These are phyloP conservation scores for Himalopsyche japonica DNA, from an alignment of 2,888 invertebrate genomes.

Conservation along the genomic window DNA sequence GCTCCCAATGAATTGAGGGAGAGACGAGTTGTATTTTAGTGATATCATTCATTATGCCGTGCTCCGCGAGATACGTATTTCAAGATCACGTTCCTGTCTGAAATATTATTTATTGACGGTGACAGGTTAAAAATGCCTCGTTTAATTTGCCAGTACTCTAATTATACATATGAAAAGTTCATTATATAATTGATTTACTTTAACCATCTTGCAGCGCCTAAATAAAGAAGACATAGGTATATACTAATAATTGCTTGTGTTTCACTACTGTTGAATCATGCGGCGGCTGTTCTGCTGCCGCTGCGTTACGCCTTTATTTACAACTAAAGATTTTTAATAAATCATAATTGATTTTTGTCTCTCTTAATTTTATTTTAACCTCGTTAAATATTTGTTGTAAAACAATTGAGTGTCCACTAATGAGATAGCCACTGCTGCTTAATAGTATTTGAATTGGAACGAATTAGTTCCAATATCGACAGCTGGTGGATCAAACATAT, in stretches of 20 bases:
- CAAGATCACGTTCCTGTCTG: neutral
- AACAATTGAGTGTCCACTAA: too few species aligned
- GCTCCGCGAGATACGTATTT: neutral
- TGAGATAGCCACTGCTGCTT: too few species aligned
- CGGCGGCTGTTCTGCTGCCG: neutral
- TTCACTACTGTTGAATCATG: neutral
- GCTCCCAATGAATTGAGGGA: conserved; percentile 19
- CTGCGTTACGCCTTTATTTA: neutral
- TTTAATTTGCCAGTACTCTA: neutral
- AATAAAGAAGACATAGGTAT: neutral
- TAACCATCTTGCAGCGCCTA: neutral
- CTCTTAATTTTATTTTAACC: too few species aligned
- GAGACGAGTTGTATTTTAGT: conserved; percentile 23
- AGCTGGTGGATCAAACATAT: too few species aligned
- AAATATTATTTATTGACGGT: neutral
- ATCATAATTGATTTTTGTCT: too few species aligned
- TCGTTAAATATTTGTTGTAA: too few species aligned
- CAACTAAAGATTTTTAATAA: neutral
- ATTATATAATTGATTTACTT: neutral
- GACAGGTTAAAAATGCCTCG: neutral
- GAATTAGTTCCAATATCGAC: too few species aligned
- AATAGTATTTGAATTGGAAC: too few species aligned
- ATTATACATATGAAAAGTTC: neutral
- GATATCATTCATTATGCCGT: conserved; percentile 3
- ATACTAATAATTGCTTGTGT: neutral